phyloP scores from a whole-genome alignment of 2,797 vertebrate genomes.

The Intellagama lesueurii region DNA sequence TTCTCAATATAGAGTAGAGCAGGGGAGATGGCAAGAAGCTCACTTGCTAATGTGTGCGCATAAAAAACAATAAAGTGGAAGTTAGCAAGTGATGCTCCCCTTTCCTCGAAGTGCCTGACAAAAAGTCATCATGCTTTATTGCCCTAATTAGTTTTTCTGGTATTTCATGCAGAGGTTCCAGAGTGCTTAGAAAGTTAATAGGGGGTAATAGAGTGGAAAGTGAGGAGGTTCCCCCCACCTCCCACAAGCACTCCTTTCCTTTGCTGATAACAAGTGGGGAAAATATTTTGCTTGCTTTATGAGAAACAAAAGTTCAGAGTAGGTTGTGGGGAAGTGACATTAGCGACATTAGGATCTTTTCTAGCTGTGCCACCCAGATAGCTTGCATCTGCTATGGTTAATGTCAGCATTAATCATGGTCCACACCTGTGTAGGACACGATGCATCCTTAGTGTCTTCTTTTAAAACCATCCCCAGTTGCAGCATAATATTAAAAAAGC shows the following conservation, averaged over 20 bases:
- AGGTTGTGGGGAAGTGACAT: neutral
- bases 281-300: slow-evolving; percentile 41
- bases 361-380: slow-evolving; percentile 7
- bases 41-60: slow-evolving; percentile 5
- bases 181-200: slow-evolving; percentile 60
- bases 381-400: slow-evolving; percentile 22
- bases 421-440: accelerated
- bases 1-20: neutral
- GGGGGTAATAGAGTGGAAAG: slow-evolving; percentile 58
- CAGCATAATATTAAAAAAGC: neutral
- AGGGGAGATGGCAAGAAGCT: neutral
- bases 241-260: slow-evolving; percentile 27
- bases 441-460: neutral
- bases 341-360: slow-evolving; percentile 32
- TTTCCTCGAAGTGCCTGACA: slow-evolving; percentile 37
- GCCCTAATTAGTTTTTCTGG: slow-evolving; percentile 58
- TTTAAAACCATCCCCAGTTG: neutral
- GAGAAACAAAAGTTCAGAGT: neutral
- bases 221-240: neutral
- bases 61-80: slow-evolving; percentile 16
- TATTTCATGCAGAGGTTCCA: slow-evolving; percentile 53
- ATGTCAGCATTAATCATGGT: neutral
- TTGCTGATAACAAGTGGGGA: slow-evolving; percentile 53
- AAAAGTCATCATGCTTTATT: slow-evolving; percentile 53
- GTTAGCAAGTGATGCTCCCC: slow-evolving; percentile 20